phyloP scores from a whole-genome alignment of 2,113 vertebrate genomes.

The Petrocephalus zakoni region DNA sequence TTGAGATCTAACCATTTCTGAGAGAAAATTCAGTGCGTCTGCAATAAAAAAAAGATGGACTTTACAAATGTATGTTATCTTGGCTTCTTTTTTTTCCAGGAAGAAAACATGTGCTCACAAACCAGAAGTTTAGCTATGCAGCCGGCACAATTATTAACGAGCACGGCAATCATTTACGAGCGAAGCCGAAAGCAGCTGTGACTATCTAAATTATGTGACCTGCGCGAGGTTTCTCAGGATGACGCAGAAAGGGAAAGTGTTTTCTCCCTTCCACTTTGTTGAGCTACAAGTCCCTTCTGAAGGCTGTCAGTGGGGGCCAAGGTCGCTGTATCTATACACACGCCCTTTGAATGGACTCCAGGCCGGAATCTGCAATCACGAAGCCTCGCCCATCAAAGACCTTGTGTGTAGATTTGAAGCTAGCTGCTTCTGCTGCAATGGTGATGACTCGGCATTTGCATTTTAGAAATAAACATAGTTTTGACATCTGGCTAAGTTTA shows the following conservation, averaged over 20 bases:
- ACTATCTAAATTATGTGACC: not conserved
- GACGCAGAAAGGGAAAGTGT: not conserved
- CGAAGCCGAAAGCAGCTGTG: not conserved
- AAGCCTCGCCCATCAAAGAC: not conserved
- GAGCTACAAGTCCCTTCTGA: not conserved
- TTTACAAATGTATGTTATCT: not conserved
- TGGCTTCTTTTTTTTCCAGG: not conserved
- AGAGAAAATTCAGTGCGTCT: not conserved
- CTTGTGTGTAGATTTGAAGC: not conserved
- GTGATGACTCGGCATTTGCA: not conserved
- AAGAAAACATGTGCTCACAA: not conserved
- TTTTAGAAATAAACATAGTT: not conserved
- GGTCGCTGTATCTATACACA: not conserved
- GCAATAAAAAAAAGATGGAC: not conserved
- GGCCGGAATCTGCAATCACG: not conserved
- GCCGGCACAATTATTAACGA: not conserved
- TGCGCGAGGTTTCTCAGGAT: not conserved
- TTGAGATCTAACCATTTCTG: not conserved
- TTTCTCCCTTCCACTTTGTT: not conserved
- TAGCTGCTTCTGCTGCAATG: not conserved
- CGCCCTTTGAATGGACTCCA: not conserved
- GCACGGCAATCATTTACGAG: not conserved
- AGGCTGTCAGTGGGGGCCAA: not conserved
- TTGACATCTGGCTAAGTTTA: not conserved
- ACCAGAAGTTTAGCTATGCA: not conserved